Percentiles rank a stretch among this genome's conserved stretches.
phyloP scores from a whole-genome alignment of 1,140 invertebrate species.

The Daktulosphaira vitifoliae region DNA sequence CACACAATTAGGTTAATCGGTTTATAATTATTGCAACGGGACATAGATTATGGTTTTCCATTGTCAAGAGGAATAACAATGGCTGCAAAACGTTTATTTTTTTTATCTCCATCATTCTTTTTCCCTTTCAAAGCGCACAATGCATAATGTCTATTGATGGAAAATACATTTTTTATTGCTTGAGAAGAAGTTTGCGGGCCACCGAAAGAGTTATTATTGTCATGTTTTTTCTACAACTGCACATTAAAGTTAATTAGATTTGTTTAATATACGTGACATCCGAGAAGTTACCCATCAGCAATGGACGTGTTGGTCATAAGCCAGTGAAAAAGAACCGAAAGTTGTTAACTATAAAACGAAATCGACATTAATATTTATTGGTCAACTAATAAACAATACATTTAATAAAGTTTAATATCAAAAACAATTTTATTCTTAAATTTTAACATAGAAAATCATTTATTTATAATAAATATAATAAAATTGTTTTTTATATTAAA shows the following conservation, averaged over 20 bases:
- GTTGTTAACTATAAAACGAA: no score
- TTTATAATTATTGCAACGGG: constrained; percentile 27
- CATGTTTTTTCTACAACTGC: background rate
- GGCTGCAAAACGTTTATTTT: constrained; percentile 24
- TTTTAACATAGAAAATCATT: no score
- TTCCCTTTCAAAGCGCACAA: background rate
- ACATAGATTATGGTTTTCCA: constrained; percentile 29
- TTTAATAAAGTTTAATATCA: no score
- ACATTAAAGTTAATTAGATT: constrained; percentile 19
- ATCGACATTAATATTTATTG: no score
- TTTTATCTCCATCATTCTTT: no score
- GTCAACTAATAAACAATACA: no score
- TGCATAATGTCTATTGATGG: constrained; percentile 16
- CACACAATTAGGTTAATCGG: constrained; percentile 33
- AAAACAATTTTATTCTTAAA: no score
- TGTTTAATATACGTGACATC: constrained; percentile 16
- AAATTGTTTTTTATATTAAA: no score
- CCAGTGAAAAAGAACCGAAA: no score
- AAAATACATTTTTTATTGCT: constrained; percentile 33
- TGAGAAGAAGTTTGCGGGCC: constrained; percentile 22
- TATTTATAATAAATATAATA: no score
- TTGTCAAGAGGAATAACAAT: constrained; percentile 20
- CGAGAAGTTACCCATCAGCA: no score
- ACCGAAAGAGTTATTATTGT: constrained; percentile 4
- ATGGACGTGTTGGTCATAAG: no score